Evolutionary conservation across 1,140 invertebrate genomes (phyloP).

Genomic region (Acromyrmex heyeri): DNA sequence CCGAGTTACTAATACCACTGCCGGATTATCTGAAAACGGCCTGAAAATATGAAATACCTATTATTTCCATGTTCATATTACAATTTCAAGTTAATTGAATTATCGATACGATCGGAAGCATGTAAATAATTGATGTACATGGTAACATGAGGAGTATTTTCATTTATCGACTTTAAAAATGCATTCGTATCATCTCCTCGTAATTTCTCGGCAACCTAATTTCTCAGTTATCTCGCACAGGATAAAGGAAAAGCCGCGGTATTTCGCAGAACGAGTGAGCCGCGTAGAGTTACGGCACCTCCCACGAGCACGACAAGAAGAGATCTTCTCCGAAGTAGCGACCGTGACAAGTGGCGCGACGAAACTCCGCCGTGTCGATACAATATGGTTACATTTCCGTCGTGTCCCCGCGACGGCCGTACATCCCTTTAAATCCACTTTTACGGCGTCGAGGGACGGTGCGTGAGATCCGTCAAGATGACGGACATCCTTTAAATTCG

Average conservation of each 20-base stretch:
- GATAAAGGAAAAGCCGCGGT: conserved; percentile 34
- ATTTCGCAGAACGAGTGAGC: background rate
- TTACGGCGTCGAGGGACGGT: conserved; percentile 47
- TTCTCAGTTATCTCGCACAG: background rate
- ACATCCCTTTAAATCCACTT: conserved; percentile 64
- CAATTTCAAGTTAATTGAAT: conserved; percentile 39
- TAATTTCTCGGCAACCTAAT: conserved; percentile 39
- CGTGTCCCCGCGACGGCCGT: background rate
- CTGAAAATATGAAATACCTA: conserved; percentile 25
- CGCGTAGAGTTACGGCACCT: conserved; percentile 18
- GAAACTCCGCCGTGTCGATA: conserved; percentile 48
- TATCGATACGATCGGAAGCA: background rate
- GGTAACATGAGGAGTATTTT: background rate
- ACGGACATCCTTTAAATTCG: conserved; percentile 65
- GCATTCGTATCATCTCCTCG: background rate
- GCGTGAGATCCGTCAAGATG: conserved; percentile 67
- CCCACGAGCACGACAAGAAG: background rate
- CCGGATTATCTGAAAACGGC: conserved; percentile 8
- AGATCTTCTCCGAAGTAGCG: conserved; percentile 22
- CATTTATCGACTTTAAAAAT: conserved; percentile 34
- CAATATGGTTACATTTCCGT: conserved; percentile 53
- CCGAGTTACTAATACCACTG: conserved; percentile 4
- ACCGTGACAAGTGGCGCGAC: conserved; percentile 48
- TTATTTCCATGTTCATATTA: conserved; percentile 32
- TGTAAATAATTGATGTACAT: conserved; percentile 11